Conservation (phyloP, 2,113 vertebrate genomes). For the Gopherus flavomarginatus region DNA sequence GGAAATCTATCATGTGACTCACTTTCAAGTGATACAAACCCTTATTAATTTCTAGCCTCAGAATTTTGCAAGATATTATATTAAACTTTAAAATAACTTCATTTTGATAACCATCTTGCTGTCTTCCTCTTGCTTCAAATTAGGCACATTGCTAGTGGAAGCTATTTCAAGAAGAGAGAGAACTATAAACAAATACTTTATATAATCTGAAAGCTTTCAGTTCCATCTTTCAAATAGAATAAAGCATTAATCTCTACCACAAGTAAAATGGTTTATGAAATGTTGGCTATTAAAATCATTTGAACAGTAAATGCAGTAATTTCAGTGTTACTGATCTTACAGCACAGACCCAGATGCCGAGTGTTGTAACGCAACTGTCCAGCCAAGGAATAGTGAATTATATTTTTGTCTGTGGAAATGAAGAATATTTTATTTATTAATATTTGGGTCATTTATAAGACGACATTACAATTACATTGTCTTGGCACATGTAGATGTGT, state of each 20-base stretch:
- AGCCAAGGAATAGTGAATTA: not conserved
- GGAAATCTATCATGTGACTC: not conserved
- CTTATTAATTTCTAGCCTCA: not conserved
- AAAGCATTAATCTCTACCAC: not conserved
- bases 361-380: not conserved
- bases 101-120: not conserved
- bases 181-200: not conserved
- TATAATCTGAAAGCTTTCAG: accelerated
- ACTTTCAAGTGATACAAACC: not conserved
- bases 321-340: not conserved
- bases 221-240: not conserved
- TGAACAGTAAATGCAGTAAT: not conserved
- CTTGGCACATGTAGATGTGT: not conserved
- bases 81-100: not conserved
- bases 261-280: not conserved
- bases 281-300: not conserved
- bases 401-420: not conserved
- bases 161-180: not conserved
- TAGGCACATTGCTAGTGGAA: not conserved
- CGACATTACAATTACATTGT: not conserved
- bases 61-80: not conserved
- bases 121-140: not conserved
- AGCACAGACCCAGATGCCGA: not conserved
- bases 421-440: not conserved
- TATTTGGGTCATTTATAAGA: not conserved